Evolutionary conservation across 2,888 invertebrate species (phyloP).

Genomic region (Apamea epomidion): DNA sequence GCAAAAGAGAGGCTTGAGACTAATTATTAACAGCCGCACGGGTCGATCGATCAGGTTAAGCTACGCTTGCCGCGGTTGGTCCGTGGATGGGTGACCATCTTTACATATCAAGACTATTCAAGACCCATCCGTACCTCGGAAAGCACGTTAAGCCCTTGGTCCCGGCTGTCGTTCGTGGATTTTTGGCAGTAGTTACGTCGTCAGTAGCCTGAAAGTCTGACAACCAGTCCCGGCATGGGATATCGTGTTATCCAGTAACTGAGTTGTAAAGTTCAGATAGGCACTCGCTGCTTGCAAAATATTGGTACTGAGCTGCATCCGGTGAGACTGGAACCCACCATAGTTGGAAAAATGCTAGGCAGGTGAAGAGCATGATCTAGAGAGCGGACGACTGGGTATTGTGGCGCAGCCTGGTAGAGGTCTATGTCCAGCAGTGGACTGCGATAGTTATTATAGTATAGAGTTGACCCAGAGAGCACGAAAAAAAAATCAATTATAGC

Average conservation of each 20-base stretch:
- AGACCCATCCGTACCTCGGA: background rate
- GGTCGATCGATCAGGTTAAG: background rate
- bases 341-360: too few relatives aligned
- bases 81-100: background rate
- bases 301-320: background rate
- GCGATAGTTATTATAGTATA: too few relatives aligned
- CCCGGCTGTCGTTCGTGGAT: background rate
- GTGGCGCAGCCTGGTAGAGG: background rate
- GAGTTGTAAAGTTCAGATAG: background rate
- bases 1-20: background rate
- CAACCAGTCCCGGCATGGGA: background rate
- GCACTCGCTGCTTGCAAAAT: too few relatives aligned
- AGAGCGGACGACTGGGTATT: background rate
- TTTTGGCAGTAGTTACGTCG: background rate
- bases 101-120: background rate
- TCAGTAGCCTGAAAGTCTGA: background rate
- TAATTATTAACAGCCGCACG: background rate
- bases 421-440: background rate
- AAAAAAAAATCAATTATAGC: background rate
- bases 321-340: background rate
- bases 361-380: too few relatives aligned
- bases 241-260: background rate
- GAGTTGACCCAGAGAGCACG: background rate
- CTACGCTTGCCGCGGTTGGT: background rate
- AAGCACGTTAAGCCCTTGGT: background rate